Evolutionary conservation across 1,140 invertebrate species (phyloP).

Genomic region (Aphelinus atriplicis): DNA sequence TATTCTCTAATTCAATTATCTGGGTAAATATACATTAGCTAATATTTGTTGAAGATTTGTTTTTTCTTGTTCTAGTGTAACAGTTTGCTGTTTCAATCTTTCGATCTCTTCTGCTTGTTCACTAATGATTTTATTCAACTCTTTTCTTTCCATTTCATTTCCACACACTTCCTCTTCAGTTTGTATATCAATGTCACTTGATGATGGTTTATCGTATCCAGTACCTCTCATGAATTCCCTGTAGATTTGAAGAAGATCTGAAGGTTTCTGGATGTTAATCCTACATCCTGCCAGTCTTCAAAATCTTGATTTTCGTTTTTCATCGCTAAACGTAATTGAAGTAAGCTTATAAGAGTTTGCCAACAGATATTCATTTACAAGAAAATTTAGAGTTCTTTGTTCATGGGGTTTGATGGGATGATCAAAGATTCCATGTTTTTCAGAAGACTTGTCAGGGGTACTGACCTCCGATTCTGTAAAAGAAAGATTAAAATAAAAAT

Average conservation of each 20-base stretch:
- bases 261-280: constrained; percentile 84
- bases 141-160: constrained; percentile 60
- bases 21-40: constrained; percentile 50
- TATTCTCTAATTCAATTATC: constrained; percentile 82
- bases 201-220: constrained; percentile 58
- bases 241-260: constrained; percentile 81
- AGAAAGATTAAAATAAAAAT: constrained; percentile 42
- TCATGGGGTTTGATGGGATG: constrained; percentile 83
- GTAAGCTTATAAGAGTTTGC: constrained; percentile 86
- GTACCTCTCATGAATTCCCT: constrained; percentile 72
- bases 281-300: constrained; percentile 93
- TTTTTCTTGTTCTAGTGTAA: constrained; percentile 69
- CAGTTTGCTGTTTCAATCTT: constrained; percentile 67
- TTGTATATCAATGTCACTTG: constrained; percentile 57
- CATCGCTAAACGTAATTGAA: constrained; percentile 91
- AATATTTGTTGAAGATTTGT: constrained; percentile 63
- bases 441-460: constrained; percentile 68
- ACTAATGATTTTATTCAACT: constrained; percentile 54
- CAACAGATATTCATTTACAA: constrained; percentile 89
- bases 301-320: constrained; percentile 94
- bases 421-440: constrained; percentile 59
- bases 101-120: constrained; percentile 69
- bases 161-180: constrained; percentile 53
- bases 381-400: constrained; percentile 85
- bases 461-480: constrained; percentile 71